Base-by-base conservation (phyloP, 2,888 invertebrate species). In the Drosophila subsilvestris region DNA sequence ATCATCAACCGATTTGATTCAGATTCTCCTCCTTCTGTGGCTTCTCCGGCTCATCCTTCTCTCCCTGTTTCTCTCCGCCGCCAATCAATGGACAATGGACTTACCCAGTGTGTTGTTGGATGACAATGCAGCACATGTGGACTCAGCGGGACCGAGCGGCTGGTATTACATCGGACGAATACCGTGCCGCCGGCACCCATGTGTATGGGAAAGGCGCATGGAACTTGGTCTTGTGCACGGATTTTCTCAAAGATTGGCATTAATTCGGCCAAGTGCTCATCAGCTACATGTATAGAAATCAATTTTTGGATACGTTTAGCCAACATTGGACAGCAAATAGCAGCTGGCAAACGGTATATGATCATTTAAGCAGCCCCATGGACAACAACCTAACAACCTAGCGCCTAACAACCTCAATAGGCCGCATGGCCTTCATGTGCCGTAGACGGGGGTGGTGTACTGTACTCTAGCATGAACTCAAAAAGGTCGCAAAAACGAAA, bases 201-300 rank as follows among this genome's bases (percentile, higher is more conserved):
- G 94, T 96, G 96, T 93, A 97, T 95, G 91, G 97, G 97, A 93
- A 96, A 97, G 91, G 97, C 96, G 93, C 96, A 97, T 92, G 97
- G 97, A 90, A 97, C 95, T 93, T 97, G 96, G 93, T 97, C 97
- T 93, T 96, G 96, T 93, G 96, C 96, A 92, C 97, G 95, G 92
- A 97, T 95, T 93, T 96, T 96, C 94, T 97, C 97, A 95, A 98
- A 97, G 94, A 98, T 97, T 92, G 97, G 97, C 96, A 96, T 97
- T 95, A 98, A 95, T 94, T 97, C 97, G 94, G 95, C 96, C 95
- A 98, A 95, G 94, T 97, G 97, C 95, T 97, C 97, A 94, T 97
- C 97, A 93, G 97, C 97, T 97, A 88, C 49, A 48, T 42, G 6
- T 45, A 60, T 29, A 58, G 60, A 75, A 73, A 68, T 70, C 57